Percentiles rank a stretch among this genome's conserved stretches.
Conservation (phyloP, 2,113 vertebrate genomes). For the Corythornis vintsioides region DNA sequence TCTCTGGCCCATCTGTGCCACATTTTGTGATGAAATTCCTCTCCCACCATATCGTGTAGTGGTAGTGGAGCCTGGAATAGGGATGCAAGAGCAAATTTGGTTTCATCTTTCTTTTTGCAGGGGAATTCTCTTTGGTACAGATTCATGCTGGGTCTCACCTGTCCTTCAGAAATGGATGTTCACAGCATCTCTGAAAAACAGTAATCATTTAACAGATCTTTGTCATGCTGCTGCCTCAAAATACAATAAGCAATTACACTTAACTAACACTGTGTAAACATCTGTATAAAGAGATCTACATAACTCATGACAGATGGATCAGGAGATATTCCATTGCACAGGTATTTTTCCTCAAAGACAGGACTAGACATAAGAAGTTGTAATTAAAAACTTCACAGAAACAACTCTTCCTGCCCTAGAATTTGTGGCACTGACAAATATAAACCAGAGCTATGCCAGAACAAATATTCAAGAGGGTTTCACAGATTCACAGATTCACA, state of each 20-base stretch:
- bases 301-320: not conserved
- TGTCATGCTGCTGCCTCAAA: not conserved
- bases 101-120: not conserved
- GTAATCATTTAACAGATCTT: not conserved
- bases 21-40: not conserved
- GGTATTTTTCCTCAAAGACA: not conserved
- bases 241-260: not conserved
- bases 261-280: not conserved
- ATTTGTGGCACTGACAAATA: not conserved
- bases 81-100: not conserved
- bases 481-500: not conserved
- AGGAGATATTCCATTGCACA: not conserved
- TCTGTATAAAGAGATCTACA: not conserved
- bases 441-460: not conserved
- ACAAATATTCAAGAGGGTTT: not conserved
- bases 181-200: not conserved
- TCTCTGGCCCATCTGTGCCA: not conserved
- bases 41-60: fast-evolving
- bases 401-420: not conserved
- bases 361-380: not conserved
- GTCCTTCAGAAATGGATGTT: not conserved
- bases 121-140: not conserved
- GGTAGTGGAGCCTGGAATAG: not conserved
- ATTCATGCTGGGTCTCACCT: not conserved
- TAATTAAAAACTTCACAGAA: not conserved